Conservation (phyloP, 2,888 invertebrate species). For the Polyommatus iphigenia region DNA sequence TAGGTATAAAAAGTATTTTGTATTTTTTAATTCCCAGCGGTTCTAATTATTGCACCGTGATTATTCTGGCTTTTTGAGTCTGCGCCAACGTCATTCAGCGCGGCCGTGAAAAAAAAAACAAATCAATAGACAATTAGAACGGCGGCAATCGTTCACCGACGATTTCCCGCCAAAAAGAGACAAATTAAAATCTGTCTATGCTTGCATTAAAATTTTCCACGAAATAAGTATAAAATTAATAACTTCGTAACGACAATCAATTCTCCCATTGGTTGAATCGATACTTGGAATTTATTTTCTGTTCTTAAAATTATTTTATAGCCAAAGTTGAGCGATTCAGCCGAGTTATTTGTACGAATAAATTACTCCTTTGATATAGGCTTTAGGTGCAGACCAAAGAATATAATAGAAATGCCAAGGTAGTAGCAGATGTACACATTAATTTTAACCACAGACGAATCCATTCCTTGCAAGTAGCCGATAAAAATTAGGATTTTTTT, state of each 20-base stretch:
- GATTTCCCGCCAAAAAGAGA: not conserved
- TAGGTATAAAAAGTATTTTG: conserved; percentile 15
- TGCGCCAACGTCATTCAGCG: not conserved
- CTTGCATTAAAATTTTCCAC: not conserved
- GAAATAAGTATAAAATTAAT: not conserved
- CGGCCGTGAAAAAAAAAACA: not conserved
- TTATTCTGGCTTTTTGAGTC: not conserved
- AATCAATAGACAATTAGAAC: not conserved
- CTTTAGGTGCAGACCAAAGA: not conserved
- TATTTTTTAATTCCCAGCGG: conserved; percentile 3
- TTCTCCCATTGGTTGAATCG: not conserved
- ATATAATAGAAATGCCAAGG: not conserved
- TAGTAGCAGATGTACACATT: too few species aligned
- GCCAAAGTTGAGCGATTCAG: conserved; percentile 10
- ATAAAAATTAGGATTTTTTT: too few species aligned
- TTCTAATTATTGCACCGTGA: conserved; percentile 12
- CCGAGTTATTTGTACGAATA: conserved; percentile 17
- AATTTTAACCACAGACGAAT: too few species aligned
- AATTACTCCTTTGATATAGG: conserved; percentile 28
- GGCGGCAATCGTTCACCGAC: not conserved
- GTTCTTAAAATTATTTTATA: conserved; percentile 26
- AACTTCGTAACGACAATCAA: not conserved
- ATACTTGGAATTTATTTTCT: conserved; percentile 13
- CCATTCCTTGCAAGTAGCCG: too few species aligned
- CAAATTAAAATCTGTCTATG: not conserved